These are phyloP conservation scores for Phaenicophaeus curvirostris DNA, from an alignment of 2,797 vertebrate genomes.

Conservation along the genomic window DNA sequence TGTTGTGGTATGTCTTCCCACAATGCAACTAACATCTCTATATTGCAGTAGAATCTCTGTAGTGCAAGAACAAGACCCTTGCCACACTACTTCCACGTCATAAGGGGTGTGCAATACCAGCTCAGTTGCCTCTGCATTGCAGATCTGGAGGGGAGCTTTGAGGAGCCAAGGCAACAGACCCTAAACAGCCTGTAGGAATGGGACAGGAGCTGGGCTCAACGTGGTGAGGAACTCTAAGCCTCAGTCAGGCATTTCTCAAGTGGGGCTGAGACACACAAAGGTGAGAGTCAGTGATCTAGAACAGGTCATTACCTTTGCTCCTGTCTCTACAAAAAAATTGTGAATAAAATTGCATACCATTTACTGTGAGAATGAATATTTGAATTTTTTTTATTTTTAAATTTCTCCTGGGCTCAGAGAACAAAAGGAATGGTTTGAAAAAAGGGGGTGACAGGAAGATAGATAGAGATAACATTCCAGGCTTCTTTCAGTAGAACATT, in stretches of 20 bases:
- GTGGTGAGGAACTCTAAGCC: accelerated
- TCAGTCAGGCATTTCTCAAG: not conserved
- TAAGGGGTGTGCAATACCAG: not conserved
- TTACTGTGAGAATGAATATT: not conserved
- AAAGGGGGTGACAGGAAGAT: constrained; percentile 76
- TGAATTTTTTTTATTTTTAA: not conserved
- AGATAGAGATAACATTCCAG: constrained; percentile 69
- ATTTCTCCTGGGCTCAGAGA: not conserved
- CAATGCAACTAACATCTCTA: not conserved
- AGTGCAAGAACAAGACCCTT: not conserved
- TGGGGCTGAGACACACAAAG: not conserved
- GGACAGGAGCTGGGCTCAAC: not conserved
- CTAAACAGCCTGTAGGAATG: not conserved
- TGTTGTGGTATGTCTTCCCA: not conserved
- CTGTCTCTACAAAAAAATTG: not conserved
- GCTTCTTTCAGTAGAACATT: constrained; percentile 70
- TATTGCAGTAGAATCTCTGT: not conserved
- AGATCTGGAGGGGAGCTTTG: not conserved
- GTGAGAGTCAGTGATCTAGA: not conserved
- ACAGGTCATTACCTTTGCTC: not conserved
- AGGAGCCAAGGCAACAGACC: not conserved
- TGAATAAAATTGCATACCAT: not conserved
- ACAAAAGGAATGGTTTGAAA: constrained; percentile 65
- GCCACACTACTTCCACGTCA: not conserved
- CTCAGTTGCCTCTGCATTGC: not conserved